Evolutionary conservation across 1,140 invertebrate genomes (phyloP).

Genomic region (Calephelis virginiensis): DNA sequence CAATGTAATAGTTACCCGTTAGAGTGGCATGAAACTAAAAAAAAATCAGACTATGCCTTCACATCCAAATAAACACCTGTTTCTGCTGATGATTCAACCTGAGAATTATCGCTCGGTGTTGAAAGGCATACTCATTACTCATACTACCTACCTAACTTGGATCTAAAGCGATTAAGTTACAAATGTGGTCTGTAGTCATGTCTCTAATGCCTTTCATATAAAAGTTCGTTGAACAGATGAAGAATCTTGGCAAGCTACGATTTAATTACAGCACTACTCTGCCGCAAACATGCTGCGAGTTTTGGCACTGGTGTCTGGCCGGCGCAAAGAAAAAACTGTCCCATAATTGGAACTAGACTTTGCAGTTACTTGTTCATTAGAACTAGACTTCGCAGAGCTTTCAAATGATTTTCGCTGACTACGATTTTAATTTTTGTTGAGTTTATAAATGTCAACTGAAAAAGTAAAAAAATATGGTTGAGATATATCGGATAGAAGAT

Average conservation of each 20-base stretch:
- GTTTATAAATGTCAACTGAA: background rate
- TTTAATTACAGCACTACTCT: conserved; percentile 32
- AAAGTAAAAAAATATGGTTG: background rate
- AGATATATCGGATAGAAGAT: too few relatives aligned
- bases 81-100: too few relatives aligned
- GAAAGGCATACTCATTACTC: too few relatives aligned
- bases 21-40: too few relatives aligned
- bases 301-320: conserved; percentile 26
- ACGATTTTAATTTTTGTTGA: background rate
- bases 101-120: too few relatives aligned
- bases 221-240: conserved; percentile 14
- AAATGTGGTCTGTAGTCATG: background rate
- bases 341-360: conserved; percentile 34
- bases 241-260: conserved; percentile 33
- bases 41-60: too few relatives aligned
- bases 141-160: too few relatives aligned
- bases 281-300: conserved; percentile 23
- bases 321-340: conserved; percentile 26
- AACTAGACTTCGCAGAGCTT: conserved; percentile 12
- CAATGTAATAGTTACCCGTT: too few relatives aligned
- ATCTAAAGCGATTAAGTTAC: too few relatives aligned
- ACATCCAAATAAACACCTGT: too few relatives aligned
- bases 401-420: conserved; percentile 17
- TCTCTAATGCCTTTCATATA: background rate
- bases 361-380: conserved; percentile 25